Base-by-base conservation (phyloP, 2,797 vertebrate species). In the Salmo trutta region DNA sequence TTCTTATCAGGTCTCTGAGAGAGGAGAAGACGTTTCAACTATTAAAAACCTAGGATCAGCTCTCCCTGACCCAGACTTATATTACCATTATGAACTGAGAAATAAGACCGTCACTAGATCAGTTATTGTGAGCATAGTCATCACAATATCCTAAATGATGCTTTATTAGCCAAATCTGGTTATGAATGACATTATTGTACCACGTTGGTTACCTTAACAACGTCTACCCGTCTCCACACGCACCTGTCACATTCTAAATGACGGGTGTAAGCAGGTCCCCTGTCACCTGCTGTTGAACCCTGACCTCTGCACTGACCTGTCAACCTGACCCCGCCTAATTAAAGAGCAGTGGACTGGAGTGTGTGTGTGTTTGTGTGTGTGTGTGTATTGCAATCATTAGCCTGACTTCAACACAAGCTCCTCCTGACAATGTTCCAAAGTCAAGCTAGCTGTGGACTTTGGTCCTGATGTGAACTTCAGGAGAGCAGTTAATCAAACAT, bases 1-100 rank as follows among this genome's bases (percentile, higher is more conserved):
- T 94, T 97, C 94, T 94, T 94, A 75, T 86, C 91, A 79, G 72
- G 85, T 85, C 66, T 92, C 94, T 94, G 83, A 14, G 88, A 83
- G n/a, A 71, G 3, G 84, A n/a, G 68, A 4, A 83, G 75, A 75
- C 41, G 10, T 41, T 2, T 41, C 36, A 10, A 47, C 41, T 47
- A 47, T 47, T 47, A 47, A 47, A 10, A 47, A 47, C 41, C 8
- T 10, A 41, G 8, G 41, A 41, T 41, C 41, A 41, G 41, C 41
- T 41, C 41, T 41, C 41, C 41, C 41, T 47, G 41, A 0, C 10
- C 41, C 41, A 47, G 10, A 10, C 41, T 3, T 56, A 56, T n/a
- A 56, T 56, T 5, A n/a, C 19, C 6, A 56, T 56, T n/a, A 56
- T 56, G 5, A 17, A 19, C 53, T 17, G 17, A 54, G 17, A 16